Conservation (phyloP, 2,888 invertebrate genomes). For the Eupeodes latifasciatus region DNA sequence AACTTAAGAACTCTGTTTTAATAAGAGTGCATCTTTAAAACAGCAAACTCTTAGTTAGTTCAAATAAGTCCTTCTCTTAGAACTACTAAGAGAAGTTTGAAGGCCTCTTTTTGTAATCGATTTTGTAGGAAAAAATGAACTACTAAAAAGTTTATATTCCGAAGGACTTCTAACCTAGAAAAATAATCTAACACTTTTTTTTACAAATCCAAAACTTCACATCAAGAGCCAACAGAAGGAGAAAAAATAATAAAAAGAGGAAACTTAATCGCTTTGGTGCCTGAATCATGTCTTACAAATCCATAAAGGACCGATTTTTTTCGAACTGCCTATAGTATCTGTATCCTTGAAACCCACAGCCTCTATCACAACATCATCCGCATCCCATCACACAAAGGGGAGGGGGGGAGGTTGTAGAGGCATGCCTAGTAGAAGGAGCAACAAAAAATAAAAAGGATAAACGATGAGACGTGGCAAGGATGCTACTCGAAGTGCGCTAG, state of each 20-base stretch:
- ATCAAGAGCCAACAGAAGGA: neutral
- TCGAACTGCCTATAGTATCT: neutral
- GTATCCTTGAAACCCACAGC: neutral
- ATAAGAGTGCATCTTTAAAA: too few relatives aligned
- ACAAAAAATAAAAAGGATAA: constrained; percentile 46
- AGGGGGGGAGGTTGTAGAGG: neutral
- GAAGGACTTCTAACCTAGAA: too few relatives aligned
- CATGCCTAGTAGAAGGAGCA: constrained; percentile 6
- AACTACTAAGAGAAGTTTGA: too few relatives aligned
- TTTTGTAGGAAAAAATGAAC: too few relatives aligned
- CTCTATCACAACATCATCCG: neutral
- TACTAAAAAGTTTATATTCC: too few relatives aligned
- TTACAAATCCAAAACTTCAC: neutral
- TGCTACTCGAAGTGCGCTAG: constrained; percentile 55
- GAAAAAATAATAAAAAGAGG: constrained; percentile 27
- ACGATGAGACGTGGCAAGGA: constrained; percentile 56
- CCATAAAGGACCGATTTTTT: constrained; percentile 66
- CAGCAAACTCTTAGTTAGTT: too few relatives aligned
- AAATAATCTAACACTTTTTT: neutral
- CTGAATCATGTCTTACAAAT: constrained; percentile 74
- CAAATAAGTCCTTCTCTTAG: too few relatives aligned
- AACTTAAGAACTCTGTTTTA: too few relatives aligned
- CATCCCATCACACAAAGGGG: neutral
- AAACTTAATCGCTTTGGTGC: constrained; percentile 60
- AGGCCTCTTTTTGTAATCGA: too few relatives aligned